Evolutionary conservation across 2,113 vertebrate species (phyloP).

Genomic region (Forbesichthys papilliferus): DNA sequence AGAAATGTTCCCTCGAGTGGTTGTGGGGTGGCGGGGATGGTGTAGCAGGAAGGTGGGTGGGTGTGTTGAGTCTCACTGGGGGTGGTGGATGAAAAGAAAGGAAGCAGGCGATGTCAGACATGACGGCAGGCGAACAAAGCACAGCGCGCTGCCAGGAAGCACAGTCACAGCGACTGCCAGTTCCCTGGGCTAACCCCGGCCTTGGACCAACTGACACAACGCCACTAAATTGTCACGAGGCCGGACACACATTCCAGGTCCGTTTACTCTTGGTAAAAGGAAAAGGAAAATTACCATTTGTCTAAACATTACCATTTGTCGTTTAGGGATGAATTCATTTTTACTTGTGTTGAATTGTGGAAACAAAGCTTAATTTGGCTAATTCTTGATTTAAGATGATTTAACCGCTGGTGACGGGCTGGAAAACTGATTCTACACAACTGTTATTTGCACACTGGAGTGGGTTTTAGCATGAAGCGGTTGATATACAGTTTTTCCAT

Average conservation of each 20-base stretch:
- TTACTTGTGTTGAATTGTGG: background rate
- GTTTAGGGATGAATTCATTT: background rate
- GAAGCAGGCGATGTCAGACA: no score
- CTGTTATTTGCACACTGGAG: background rate
- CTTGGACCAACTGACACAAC: constrained; percentile 33
- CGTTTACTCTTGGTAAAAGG: background rate
- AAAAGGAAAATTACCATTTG: background rate
- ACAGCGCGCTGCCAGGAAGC: no score
- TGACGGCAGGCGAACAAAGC: no score
- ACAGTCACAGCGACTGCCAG: no score
- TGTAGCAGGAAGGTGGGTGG: background rate
- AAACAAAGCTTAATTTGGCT: background rate
- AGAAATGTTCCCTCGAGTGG: constrained; percentile 59
- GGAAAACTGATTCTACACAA: background rate
- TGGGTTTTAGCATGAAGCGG: constrained; percentile 34
- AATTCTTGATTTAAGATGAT: background rate
- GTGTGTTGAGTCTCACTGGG: constrained; percentile 3
- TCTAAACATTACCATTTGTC: background rate
- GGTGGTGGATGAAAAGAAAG: background rate
- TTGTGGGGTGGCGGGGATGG: constrained; percentile 40
- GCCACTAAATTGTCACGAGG: constrained; percentile 7
- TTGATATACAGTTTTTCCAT: constrained; percentile 15
- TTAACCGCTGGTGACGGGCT: background rate
- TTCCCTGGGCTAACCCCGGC: constrained; percentile 31
- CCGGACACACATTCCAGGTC: constrained; percentile 7